phyloP scores from a whole-genome alignment of 2,888 invertebrate genomes.

The Cheilosia vernalis region DNA sequence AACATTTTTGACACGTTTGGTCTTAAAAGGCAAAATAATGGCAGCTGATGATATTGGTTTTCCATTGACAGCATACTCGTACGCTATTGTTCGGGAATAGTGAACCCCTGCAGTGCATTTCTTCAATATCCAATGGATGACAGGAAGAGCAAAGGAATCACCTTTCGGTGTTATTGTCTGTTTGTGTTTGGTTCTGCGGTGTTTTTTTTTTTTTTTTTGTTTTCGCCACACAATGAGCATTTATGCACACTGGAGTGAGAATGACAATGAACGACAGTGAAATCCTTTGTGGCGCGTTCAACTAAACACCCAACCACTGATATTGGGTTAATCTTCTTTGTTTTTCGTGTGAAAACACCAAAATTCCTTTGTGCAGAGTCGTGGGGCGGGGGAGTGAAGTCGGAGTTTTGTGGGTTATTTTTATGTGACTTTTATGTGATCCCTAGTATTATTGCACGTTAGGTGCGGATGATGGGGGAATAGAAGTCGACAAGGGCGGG shows the following conservation, averaged over 20 bases:
- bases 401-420: not conserved
- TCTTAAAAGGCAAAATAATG: constrained; percentile 45
- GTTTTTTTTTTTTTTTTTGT: not conserved
- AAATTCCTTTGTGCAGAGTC: too few species aligned
- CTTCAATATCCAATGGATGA: constrained; percentile 21
- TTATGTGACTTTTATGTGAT: constrained; percentile 2
- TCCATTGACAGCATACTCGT: constrained; percentile 14
- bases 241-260: not conserved
- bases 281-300: not conserved
- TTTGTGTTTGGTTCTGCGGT: not conserved
- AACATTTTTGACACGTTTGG: constrained; percentile 38
- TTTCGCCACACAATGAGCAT: not conserved
- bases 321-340: not conserved
- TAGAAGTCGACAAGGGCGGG: not conserved
- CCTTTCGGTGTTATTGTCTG: constrained; percentile 19
- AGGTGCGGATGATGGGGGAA: not conserved
- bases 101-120: constrained; percentile 33
- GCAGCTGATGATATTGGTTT: constrained; percentile 39
- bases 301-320: not conserved
- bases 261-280: not conserved
- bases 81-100: not conserved
- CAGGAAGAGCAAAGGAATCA: constrained; percentile 22
- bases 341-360: not conserved
- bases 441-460: not conserved
- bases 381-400: not conserved